These are phyloP conservation scores for Bambusicola thoracicus DNA, from an alignment of 2,113 vertebrate species.

Conservation along the genomic window DNA sequence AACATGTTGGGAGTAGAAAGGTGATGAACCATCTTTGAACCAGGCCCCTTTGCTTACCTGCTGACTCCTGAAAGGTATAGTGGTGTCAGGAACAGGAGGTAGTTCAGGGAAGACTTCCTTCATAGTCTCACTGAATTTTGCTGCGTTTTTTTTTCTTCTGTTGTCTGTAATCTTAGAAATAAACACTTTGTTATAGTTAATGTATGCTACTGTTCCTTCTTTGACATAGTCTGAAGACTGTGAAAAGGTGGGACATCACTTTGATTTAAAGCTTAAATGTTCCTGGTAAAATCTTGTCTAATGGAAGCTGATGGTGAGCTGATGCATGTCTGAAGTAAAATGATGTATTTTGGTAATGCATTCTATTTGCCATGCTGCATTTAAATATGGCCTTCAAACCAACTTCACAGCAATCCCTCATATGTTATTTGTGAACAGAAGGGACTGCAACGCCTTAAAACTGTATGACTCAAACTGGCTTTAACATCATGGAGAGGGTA, in stretches of 20 bases:
- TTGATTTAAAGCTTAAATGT: not conserved
- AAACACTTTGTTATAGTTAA: not conserved
- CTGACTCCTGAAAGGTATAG: accelerated
- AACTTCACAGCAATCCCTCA: not conserved
- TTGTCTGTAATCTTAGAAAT: not conserved
- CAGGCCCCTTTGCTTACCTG: not conserved
- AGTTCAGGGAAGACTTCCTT: not conserved
- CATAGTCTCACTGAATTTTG: not conserved
- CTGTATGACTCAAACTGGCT: constrained; percentile 13
- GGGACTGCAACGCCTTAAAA: constrained; percentile 22
- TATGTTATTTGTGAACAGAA: constrained; percentile 39
- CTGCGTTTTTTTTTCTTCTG: not conserved
- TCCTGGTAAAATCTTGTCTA: not conserved
- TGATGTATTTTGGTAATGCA: constrained; percentile 3
- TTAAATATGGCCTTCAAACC: constrained; percentile 26
- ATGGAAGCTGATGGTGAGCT: not conserved
- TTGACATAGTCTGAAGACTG: not conserved
- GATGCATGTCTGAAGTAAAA: not conserved
- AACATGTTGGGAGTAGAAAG: not conserved
- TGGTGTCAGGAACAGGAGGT: not conserved
- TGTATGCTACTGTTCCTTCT: not conserved
- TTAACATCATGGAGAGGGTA: not conserved
- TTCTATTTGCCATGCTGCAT: not conserved
- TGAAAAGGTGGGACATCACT: not conserved
- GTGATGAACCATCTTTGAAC: not conserved